A percentile compares a stretch with the other conserved stretches of the same genome.
Conservation (phyloP, 2,888 invertebrate species). For the Drosophila meridionalis region DNA sequence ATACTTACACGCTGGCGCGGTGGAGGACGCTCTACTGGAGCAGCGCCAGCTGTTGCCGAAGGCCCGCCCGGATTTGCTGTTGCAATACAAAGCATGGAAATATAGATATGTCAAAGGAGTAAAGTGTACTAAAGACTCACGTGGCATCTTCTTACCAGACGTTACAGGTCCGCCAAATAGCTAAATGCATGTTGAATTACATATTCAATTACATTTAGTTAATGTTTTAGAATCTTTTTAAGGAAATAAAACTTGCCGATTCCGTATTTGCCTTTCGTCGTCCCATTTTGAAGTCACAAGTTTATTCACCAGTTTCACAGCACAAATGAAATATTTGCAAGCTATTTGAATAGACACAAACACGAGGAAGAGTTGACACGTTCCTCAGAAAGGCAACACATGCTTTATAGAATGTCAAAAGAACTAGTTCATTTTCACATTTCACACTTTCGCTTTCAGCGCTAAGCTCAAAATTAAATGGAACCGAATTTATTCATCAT, state of each 20-base stretch:
- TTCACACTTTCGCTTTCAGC: background rate
- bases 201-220: too few relatives aligned
- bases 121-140: too few relatives aligned
- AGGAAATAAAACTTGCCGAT: too few relatives aligned
- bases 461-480: background rate
- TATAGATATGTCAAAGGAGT: background rate
- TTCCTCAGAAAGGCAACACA: too few relatives aligned
- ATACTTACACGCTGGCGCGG: conserved; percentile 17
- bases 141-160: too few relatives aligned
- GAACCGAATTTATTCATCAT: background rate
- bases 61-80: background rate
- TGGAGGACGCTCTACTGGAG: background rate
- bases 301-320: too few relatives aligned
- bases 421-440: background rate
- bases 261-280: background rate
- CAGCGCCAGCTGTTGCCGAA: too few relatives aligned
- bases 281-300: background rate
- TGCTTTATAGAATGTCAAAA: background rate
- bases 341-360: background rate
- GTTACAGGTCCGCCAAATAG: too few relatives aligned
- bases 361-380: background rate
- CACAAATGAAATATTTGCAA: too few relatives aligned
- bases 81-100: background rate
- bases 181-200: too few relatives aligned
- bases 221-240: too few relatives aligned